Evolutionary conservation across 92 coral and sea anemone genomes (phyloP).

Genomic region (Zoanthus gigantus): DNA sequence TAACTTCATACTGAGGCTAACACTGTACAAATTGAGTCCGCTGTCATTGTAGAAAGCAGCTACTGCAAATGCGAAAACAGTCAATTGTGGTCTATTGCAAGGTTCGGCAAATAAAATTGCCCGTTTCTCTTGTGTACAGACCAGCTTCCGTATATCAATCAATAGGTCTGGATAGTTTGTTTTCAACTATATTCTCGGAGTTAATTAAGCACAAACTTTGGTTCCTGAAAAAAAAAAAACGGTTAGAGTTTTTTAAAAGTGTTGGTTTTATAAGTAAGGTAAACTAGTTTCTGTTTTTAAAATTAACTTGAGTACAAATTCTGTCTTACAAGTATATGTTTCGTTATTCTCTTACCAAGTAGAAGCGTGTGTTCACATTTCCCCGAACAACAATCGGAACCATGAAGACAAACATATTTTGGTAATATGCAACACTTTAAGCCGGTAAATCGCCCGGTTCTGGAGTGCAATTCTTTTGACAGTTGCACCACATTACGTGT

Average conservation of each 20-base stretch:
- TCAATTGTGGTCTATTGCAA: too few relatives aligned
- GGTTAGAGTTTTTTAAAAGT: background rate
- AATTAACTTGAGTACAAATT: too few relatives aligned
- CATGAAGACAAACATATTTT: conserved; percentile 54
- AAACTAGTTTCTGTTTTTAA: too few relatives aligned
- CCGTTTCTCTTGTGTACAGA: too few relatives aligned
- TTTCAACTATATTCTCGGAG: background rate
- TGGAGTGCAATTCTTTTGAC: conserved; percentile 43
- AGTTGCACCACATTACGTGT: conserved; percentile 10
- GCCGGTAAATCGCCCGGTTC: conserved; percentile 62
- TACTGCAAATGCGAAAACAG: too few relatives aligned
- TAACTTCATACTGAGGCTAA: too few relatives aligned
- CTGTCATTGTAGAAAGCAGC: too few relatives aligned
- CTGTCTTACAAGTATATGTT: too few relatives aligned
- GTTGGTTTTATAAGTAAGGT: background rate
- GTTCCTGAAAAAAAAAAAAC: background rate
- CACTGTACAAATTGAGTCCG: too few relatives aligned
- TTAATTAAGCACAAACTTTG: conserved; percentile 5
- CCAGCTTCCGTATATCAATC: too few relatives aligned
- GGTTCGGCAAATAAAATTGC: too few relatives aligned
- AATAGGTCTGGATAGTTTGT: too few relatives aligned
- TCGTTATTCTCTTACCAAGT: conserved; percentile 37
- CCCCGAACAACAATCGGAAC: conserved; percentile 67
- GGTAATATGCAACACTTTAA: conserved; percentile 65
- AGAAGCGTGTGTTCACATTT: conserved; percentile 58